These are phyloP conservation scores for Anabacerthia variegaticeps DNA, from an alignment of 2,797 vertebrate genomes.

Conservation along the genomic window DNA sequence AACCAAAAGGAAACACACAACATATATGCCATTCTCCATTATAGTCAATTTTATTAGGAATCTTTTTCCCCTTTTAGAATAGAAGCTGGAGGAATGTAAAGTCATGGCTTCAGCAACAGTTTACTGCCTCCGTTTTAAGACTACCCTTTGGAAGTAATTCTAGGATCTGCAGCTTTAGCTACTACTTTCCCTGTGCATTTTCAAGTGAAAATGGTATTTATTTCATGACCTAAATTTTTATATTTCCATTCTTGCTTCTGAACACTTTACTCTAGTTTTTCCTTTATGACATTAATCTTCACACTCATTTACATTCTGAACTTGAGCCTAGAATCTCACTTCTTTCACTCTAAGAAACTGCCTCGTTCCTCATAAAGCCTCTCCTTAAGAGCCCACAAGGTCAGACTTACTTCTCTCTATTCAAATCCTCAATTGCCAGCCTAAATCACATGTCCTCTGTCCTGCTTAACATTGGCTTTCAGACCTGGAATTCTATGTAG, in stretches of 20 bases:
- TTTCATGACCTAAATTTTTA: neutral
- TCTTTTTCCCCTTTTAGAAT: neutral
- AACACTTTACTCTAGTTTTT: neutral
- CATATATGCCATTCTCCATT: neutral
- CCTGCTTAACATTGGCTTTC: neutral
- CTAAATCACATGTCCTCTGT: neutral
- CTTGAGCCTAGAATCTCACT: neutral
- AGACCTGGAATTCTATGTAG: neutral
- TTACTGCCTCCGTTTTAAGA: neutral
- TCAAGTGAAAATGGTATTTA: neutral
- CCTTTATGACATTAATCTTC: neutral
- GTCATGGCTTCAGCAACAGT: neutral
- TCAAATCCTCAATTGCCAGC: neutral
- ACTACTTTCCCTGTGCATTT: neutral
- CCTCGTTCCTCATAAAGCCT: neutral
- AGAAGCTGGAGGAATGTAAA: neutral
- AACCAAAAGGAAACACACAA: neutral
- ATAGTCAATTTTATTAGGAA: neutral
- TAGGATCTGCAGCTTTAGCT: neutral
- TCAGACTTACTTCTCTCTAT: neutral
- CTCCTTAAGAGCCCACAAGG: neutral
- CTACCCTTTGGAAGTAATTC: neutral
- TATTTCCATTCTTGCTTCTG: neutral
- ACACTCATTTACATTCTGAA: neutral
- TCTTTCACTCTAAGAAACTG: neutral